Evolutionary conservation across 2,888 invertebrate species (phyloP), one percentile per base, ranked within the genome.

Genomic region (Seira sanloemensis): DNA sequence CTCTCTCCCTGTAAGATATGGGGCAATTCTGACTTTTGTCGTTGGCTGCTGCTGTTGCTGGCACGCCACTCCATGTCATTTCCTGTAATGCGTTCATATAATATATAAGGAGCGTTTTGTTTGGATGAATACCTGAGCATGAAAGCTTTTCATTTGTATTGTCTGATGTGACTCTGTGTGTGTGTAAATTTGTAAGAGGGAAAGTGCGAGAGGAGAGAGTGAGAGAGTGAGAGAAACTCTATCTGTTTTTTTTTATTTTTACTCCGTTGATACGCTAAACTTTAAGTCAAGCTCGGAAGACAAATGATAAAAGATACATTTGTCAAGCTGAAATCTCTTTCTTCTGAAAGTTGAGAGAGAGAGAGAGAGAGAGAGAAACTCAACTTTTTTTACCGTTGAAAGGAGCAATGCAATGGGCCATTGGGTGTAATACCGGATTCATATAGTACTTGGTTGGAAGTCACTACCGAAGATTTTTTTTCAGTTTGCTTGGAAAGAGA

Each of bases 221-320:
- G 1, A 62, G 62, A 19, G 21, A 62, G 16, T 23, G 62, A 23
- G 7, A 50, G 62, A 2, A n/a, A n/a, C n/a, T n/a, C n/a, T n/a
- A n/a, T n/a, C n/a, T n/a, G n/a, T n/a, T n/a, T n/a, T n/a, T n/a
- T n/a, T n/a, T n/a, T n/a, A n/a, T n/a, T n/a, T n/a, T n/a, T n/a
- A n/a, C n/a, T n/a, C n/a, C n/a, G n/a, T n/a, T n/a, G n/a, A n/a
- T n/a, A n/a, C n/a, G n/a, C n/a, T n/a, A n/a, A n/a, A n/a, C n/a
- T n/a, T n/a, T n/a, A n/a, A n/a, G n/a, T n/a, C n/a, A 66, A 67
- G 77, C 73, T 73, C 58, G 26, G 65, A 82, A 82, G 82, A 82
- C 72, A 77, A 82, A 82, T 82, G 82, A 82, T 77, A 77, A 77
- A 72, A 65, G 77, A 82, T 67, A 77, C 82, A 77, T 82, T 82